A percentile compares a stretch with the other conserved stretches of the same genome.
Evolutionary conservation across 92 coral and sea anemone species (phyloP).

Genomic region (Zoanthus gigantus): DNA sequence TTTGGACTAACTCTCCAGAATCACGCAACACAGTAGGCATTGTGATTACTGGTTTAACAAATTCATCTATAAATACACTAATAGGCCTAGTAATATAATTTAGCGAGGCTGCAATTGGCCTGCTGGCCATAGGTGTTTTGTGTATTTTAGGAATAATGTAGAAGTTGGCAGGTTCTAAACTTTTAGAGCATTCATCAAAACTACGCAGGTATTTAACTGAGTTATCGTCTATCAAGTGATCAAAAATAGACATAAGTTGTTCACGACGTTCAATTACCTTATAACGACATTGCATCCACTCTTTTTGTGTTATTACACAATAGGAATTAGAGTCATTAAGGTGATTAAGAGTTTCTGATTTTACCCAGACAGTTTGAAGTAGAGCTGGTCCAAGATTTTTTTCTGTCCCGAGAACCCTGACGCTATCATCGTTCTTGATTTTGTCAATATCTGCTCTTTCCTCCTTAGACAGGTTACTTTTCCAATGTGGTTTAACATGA

Average conservation of each 20-base stretch:
- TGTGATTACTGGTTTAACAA: too few relatives aligned
- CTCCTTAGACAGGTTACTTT: neutral
- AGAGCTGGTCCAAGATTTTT: slow-evolving; percentile 4
- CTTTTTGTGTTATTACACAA: neutral
- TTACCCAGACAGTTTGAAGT: slow-evolving; percentile 22
- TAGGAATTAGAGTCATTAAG: slow-evolving; percentile 27
- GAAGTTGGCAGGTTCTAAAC: slow-evolving; percentile 22
- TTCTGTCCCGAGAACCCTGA: slow-evolving; percentile 21
- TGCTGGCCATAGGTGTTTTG: too few relatives aligned
- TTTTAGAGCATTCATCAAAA: slow-evolving; percentile 25
- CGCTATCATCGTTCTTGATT: slow-evolving; percentile 1
- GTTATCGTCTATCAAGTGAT: slow-evolving; percentile 1
- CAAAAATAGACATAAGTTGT: neutral
- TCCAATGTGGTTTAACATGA: neutral
- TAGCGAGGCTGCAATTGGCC: too few relatives aligned
- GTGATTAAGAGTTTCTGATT: slow-evolving; percentile 11
- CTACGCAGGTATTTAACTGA: slow-evolving; percentile 24
- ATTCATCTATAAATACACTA: too few relatives aligned
- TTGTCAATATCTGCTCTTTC: slow-evolving; percentile 4
- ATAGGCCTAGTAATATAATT: too few relatives aligned
- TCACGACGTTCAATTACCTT: slow-evolving; percentile 26
- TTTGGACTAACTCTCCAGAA: too few relatives aligned
- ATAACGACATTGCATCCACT: neutral
- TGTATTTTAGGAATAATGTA: slow-evolving; percentile 12
- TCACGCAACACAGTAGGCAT: too few relatives aligned